Conservation (phyloP, 2,113 vertebrate species). For the Sialia sialis region DNA sequence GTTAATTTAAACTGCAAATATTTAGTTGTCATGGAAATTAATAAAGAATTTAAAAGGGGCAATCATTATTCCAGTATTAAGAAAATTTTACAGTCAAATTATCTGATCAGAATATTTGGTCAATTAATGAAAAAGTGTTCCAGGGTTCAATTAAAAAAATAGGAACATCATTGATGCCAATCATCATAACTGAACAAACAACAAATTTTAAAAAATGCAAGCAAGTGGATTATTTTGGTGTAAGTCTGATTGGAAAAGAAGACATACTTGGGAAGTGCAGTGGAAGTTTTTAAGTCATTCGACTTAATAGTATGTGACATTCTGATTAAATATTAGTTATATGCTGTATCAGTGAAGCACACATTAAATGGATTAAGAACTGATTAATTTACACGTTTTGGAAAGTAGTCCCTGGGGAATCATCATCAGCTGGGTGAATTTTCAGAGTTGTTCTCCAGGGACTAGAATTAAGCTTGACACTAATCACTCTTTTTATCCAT, state of each 20-base stretch:
- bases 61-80: background rate
- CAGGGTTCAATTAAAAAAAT: background rate
- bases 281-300: background rate
- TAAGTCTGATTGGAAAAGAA: background rate
- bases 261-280: background rate
- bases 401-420: constrained; percentile 36
- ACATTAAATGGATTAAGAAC: constrained; percentile 61
- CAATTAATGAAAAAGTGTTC: background rate
- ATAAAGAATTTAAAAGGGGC: background rate
- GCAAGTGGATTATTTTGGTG: background rate
- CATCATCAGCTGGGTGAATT: constrained; percentile 57
- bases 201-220: rapidly evolving
- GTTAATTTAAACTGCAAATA: background rate
- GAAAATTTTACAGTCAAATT: background rate
- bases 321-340: constrained; percentile 57
- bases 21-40: background rate
- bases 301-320: constrained; percentile 14
- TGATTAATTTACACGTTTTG: constrained; percentile 47
- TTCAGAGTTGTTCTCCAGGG: constrained; percentile 28
- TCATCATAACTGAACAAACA: background rate
- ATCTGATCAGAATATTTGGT: background rate
- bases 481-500: constrained; percentile 53
- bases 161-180: background rate
- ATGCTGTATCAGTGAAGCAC: constrained; percentile 46
- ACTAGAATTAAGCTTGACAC: constrained; percentile 33